Base-by-base conservation (phyloP, 2,797 vertebrate species). In the Discoglossus pictus region DNA sequence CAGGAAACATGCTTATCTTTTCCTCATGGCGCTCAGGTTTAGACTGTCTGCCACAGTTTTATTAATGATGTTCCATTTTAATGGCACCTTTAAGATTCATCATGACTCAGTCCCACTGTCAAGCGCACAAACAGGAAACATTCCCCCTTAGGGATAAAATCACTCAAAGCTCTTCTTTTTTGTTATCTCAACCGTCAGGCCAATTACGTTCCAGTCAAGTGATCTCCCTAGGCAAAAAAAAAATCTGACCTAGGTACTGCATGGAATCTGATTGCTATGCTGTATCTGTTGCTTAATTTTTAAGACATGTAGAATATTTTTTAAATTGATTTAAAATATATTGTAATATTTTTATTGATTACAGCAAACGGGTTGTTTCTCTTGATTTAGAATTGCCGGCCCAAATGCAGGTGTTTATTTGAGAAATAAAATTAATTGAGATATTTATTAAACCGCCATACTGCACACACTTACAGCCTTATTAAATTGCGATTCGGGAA, bases 1-100 rank as follows among this genome's bases (percentile, higher is more conserved):
- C 44, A 65, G 61, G 53, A 65, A 59, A 23, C 20, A 34, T 46
- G 68, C 61, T 71, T 52, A 71, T 71, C 61, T 71, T 44, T 59
- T 38, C 46, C 53, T 44, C 44, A 38, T 23, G 46, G 61, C 27
- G 18, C 18, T 36, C 56, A 61, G 27, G 60, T 54, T 54, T 51
- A 67, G 36, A 50, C 25, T 31, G 60, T 11, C 24, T 70, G 51
- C 35, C n/a, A 44, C 60, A 71, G 44, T 40, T 47, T 59, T 51
- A 62, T 43, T 50, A 71, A 59, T 65, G 12, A 62, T 63, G 50
- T 24, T 13, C 23, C 51, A 35, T 34, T 51, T 68, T 43, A 12
- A 21, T n/a, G 27, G n/a, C 16, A 20, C 43, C 43, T 46, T 50
- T 42, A 40, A 40, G 36, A 17, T 38, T 40, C 36, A 16, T 42